These are phyloP conservation scores for Crossaster papposus DNA, from an alignment of 53 echinoderm and acorn worm species.

Conservation along the genomic window DNA sequence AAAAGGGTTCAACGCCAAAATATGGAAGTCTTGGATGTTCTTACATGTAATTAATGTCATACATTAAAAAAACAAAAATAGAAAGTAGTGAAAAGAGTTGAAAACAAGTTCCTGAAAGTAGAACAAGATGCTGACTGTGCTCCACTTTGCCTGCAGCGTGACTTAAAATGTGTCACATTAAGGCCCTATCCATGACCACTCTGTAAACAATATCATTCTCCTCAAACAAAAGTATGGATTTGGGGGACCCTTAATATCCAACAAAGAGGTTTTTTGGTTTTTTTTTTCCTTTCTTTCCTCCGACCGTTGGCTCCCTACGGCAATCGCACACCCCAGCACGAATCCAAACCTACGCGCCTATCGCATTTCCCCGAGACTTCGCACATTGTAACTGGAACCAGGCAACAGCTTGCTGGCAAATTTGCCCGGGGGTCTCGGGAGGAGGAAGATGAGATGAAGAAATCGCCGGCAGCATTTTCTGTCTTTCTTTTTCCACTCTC, in stretches of 20 bases:
- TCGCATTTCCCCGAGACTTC: conserved; percentile 57
- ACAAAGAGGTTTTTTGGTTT: not conserved
- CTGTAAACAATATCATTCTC: conserved; percentile 52
- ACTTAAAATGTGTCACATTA: conserved; percentile 45
- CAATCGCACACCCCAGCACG: conserved; percentile 49
- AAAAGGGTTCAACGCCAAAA: not conserved
- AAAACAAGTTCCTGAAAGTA: conserved; percentile 2
- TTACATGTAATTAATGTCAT: not conserved
- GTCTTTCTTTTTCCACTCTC: conserved; percentile 8
- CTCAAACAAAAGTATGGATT: conserved; percentile 61
- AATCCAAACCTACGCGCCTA: conserved; percentile 47
- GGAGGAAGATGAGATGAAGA: conserved; percentile 52
- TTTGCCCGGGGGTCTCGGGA: conserved; percentile 39
- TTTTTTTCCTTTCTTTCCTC: not conserved
- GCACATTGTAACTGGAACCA: conserved; percentile 60
- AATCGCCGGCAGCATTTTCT: conserved; percentile 11
- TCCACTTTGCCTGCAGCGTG: conserved; percentile 23
- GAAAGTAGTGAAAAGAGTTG: not conserved
- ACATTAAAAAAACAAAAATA: not conserved
- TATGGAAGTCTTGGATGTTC: not conserved
- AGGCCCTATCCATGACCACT: conserved; percentile 31
- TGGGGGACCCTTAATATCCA: conserved; percentile 10
- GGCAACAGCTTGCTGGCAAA: conserved; percentile 68
- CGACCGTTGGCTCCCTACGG: conserved; percentile 36
- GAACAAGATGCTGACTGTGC: conserved; percentile 45